Evolutionary conservation across 2,113 vertebrate genomes (phyloP).

Genomic region (Anser cygnoides): DNA sequence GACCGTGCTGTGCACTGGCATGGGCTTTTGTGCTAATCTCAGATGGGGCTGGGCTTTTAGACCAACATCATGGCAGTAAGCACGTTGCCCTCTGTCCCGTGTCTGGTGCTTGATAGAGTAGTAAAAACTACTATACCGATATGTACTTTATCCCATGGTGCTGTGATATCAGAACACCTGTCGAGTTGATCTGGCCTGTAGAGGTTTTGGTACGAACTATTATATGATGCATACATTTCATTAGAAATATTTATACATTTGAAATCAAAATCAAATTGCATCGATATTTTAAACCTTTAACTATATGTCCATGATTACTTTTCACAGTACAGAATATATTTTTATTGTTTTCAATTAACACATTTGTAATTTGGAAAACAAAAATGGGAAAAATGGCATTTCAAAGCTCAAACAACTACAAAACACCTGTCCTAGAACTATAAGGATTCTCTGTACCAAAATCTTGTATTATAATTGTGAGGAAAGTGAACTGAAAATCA

Average conservation of each 20-base stretch:
- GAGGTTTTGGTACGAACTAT: neutral
- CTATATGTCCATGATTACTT: neutral
- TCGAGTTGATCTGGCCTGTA: neutral
- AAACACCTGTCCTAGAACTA: neutral
- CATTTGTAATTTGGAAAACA: neutral
- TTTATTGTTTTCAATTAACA: neutral
- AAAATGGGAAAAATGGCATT: neutral
- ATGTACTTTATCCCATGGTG: neutral
- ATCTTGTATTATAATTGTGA: neutral
- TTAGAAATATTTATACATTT: no score
- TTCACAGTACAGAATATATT: neutral
- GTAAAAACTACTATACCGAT: neutral
- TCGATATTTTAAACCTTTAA: neutral
- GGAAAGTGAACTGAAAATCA: neutral
- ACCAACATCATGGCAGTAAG: no score
- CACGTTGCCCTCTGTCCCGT: neutral
- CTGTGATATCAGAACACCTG: rapidly evolving
- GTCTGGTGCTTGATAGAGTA: neutral
- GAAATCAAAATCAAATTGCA: neutral
- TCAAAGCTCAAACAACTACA: neutral
- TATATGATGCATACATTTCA: neutral
- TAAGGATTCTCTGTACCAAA: neutral
- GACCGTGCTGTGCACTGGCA: neutral
- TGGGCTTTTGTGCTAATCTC: neutral
- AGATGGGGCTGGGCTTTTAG: neutral